Percentiles rank a stretch among this genome's conserved stretches.
Evolutionary conservation across 2,113 vertebrate genomes (phyloP).

Genomic region (Nothoprocta pentlandii): DNA sequence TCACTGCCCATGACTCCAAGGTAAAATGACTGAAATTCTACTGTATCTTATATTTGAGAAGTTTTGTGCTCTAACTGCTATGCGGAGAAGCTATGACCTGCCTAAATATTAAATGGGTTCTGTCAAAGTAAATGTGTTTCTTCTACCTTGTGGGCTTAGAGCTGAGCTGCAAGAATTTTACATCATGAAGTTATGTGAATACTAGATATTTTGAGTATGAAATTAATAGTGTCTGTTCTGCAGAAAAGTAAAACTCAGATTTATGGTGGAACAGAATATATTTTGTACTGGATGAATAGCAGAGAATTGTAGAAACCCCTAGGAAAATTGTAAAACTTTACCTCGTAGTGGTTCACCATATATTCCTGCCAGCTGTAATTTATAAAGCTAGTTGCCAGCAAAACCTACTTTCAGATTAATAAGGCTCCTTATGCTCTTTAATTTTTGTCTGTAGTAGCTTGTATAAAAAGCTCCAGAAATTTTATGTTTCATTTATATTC

Average conservation of each 20-base stretch:
- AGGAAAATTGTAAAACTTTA: background rate
- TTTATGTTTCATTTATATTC: background rate
- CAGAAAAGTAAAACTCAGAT: background rate
- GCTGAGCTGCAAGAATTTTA: background rate
- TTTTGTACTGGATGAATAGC: background rate
- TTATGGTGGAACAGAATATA: background rate
- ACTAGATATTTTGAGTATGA: background rate
- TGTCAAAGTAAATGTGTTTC: background rate
- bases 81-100: background rate
- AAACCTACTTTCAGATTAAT: background rate
- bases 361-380: background rate
- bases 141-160: fast-evolving
- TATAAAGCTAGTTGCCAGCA: background rate
- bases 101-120: background rate
- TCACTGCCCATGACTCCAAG: conserved; percentile 84
- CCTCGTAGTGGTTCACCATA: background rate
- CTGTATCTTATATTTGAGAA: background rate
- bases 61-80: background rate
- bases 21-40: conserved; percentile 70
- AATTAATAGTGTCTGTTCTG: background rate
- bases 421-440: background rate
- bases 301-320: background rate
- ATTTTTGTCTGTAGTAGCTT: background rate
- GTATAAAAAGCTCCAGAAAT: background rate
- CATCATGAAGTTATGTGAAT: background rate